Evolutionary conservation across 1,140 invertebrate genomes (phyloP), one percentile per base, ranked within the genome.

Genomic region (Drosophila auraria): DNA sequence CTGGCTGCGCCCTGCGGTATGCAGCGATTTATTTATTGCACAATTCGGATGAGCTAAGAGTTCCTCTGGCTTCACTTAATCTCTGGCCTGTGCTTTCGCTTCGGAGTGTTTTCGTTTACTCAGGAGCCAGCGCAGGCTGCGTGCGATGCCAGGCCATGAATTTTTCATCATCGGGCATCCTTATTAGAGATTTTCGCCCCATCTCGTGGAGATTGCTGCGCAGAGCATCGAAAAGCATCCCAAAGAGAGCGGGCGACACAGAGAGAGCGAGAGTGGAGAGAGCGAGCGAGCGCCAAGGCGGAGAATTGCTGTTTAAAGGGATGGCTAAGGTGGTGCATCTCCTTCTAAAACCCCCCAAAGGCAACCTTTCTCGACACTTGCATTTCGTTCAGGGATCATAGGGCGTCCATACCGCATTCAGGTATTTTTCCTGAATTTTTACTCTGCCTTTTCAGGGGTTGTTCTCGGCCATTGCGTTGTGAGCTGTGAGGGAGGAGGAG

Each of bases 31-130:
- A 33, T 73, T 74, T 76, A 79, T 80, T 81, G 78, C 84, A 89
- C 76, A 89, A 78, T 89, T 70, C 58, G 47, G 38, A 53, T 63
- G 40, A 44, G 44, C 44, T 17, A 47, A 62, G 38, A 50, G 57
- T 33, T 58, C 54, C 59, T 49, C 9, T 60, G 60, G 27, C 45
- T 49, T 36, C 15, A 12, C 36, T 36, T 50, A 33, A 14, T 45
- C 45, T 62, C 62, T 73, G 61, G 61, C 50, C 59, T 72, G 56
- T 71, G 63, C 73, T 56, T 23, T 87, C 76, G 83, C 83, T 87
- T 90, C 86, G 80, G 81, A 89, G 84, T 89, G 84, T 90, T 89
- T 76, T 82, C 86, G 84, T 89, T 89, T 84, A 89, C 84, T 89
- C 84, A 82, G 78, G 84, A 87, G 86, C 81, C 79, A 83, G 73